Evolutionary conservation across 2,113 vertebrate genomes (phyloP).

Genomic region (Bambusicola thoracicus): DNA sequence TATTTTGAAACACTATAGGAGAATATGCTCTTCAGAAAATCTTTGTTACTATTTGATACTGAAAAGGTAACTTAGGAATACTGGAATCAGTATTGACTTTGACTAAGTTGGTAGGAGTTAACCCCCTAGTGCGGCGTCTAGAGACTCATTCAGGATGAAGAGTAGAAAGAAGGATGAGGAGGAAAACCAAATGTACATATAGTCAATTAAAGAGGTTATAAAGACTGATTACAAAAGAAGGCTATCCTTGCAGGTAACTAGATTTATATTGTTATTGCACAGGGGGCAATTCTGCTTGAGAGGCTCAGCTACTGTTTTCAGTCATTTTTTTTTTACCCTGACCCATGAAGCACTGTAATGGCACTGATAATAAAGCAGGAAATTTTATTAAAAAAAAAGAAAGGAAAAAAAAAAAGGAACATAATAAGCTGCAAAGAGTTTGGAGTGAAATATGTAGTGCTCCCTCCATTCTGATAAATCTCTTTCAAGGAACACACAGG

Average conservation of each 20-base stretch:
- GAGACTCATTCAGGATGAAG: background rate
- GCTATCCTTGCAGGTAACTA: conserved; percentile 3
- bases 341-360: conserved; percentile 11
- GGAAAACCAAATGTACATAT: fast-evolving
- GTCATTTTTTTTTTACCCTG: background rate
- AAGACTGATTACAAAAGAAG: background rate
- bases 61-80: background rate
- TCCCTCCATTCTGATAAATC: conserved; percentile 2
- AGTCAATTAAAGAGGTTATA: background rate
- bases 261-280: conserved; percentile 10
- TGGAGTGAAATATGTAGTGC: background rate
- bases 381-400: conserved; percentile 22
- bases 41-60: background rate
- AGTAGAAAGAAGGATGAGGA: background rate
- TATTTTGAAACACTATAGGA: conserved; percentile 6
- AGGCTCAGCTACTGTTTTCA: background rate
- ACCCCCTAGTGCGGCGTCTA: background rate
- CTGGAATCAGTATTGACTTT: background rate
- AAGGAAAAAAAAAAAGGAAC: conserved; percentile 7
- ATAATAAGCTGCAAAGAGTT: conserved; percentile 10
- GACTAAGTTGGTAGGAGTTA: background rate
- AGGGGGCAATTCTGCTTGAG: background rate
- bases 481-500: background rate
- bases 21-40: background rate
- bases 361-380: conserved; percentile 28